Evolutionary conservation across 2,888 invertebrate genomes (phyloP).

Genomic region (Chymomyza fuscimana): DNA sequence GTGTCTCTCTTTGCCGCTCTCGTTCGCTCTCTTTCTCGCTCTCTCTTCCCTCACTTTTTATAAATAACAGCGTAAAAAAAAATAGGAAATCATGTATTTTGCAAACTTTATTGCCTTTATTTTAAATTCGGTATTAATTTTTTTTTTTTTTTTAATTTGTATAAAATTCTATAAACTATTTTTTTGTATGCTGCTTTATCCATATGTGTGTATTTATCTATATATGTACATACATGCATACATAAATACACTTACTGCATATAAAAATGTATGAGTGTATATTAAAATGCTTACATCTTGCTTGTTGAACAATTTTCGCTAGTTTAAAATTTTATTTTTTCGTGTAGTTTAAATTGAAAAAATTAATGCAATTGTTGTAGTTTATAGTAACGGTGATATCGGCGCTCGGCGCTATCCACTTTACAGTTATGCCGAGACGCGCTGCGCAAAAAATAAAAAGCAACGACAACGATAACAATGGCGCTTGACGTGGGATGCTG

Average conservation of each 20-base stretch:
- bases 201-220: background rate
- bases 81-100: conserved; percentile 14
- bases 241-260: background rate
- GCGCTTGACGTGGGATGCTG: background rate
- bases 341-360: conserved; percentile 57
- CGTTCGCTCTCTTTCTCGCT: conserved; percentile 15
- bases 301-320: conserved; percentile 67
- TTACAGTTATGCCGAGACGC: conserved; percentile 49
- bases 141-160: background rate
- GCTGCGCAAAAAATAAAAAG: background rate
- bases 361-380: conserved; percentile 69
- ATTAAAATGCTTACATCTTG: conserved; percentile 9
- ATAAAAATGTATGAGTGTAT: background rate
- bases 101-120: too few relatives aligned
- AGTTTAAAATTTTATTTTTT: conserved; percentile 54
- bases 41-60: conserved; percentile 24
- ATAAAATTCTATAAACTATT: background rate
- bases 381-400: conserved; percentile 29
- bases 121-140: background rate
- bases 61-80: conserved; percentile 54
- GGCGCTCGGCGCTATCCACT: conserved; percentile 11
- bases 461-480: conserved; percentile 10
- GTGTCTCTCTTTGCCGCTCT: conserved; percentile 24
- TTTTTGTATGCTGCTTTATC: background rate
- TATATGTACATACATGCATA: background rate